phyloP scores from a whole-genome alignment of 2,888 invertebrate species.

The Augiades crinisus region DNA sequence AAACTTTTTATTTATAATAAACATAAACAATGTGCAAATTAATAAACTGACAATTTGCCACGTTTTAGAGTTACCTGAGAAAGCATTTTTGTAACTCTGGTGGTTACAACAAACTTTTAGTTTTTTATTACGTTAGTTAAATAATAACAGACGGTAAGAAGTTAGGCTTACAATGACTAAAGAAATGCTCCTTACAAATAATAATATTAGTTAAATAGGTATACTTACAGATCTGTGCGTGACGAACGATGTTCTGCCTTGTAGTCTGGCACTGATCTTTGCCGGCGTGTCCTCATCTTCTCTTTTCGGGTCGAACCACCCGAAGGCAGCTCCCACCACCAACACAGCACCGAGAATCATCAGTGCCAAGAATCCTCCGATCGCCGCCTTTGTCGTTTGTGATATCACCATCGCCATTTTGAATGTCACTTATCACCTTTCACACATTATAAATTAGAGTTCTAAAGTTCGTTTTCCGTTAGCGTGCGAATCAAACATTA shows the following conservation, averaged over 20 bases:
- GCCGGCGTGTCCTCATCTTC: constrained; percentile 74
- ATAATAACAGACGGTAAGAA: constrained; percentile 52
- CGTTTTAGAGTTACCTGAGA: constrained; percentile 25
- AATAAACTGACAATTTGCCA: constrained; percentile 58
- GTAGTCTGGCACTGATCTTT: constrained; percentile 69
- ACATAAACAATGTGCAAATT: constrained; percentile 78
- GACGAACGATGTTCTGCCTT: constrained; percentile 71
- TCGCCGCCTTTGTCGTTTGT: constrained; percentile 73
- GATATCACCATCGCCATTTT: constrained; percentile 79
- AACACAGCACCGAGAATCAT: constrained; percentile 73
- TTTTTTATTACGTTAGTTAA: constrained; percentile 42
- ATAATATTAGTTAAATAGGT: constrained; percentile 43
- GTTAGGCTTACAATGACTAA: constrained; percentile 64
- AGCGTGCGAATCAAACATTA: constrained; percentile 5
- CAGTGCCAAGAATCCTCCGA: constrained; percentile 68
- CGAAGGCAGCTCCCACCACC: constrained; percentile 71
- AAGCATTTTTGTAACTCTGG: constrained; percentile 40
- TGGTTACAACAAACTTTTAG: constrained; percentile 48
- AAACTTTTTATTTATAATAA: constrained; percentile 72
- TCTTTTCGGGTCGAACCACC: constrained; percentile 70
- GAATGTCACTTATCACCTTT: constrained; percentile 55
- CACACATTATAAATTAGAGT: constrained; percentile 1
- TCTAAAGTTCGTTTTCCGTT: constrained; percentile 14
- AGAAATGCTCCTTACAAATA: constrained; percentile 60
- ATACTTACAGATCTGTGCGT: constrained; percentile 73